Percentiles rank a stretch among this genome's conserved stretches.
Conservation (phyloP, 2,113 vertebrate genomes). For the Sphyrna mokarran region DNA sequence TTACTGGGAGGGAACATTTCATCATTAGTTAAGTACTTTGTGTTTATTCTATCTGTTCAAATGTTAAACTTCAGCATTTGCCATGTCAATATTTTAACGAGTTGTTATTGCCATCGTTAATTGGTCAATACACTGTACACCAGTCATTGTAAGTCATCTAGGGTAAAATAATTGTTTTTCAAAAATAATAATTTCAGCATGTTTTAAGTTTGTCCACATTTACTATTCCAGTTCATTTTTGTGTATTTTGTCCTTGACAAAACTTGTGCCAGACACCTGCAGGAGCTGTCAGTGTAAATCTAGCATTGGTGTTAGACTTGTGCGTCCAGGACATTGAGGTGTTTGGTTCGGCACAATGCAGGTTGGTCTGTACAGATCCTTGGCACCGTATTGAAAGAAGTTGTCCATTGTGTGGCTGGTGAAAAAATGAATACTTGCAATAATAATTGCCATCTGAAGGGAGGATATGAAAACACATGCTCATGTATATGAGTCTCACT, state of each 20-base stretch:
- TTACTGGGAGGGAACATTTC: background rate
- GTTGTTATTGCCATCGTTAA: background rate
- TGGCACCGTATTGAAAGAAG: background rate
- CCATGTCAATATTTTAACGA: background rate
- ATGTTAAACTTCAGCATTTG: background rate
- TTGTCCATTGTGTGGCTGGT: background rate
- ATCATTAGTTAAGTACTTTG: background rate
- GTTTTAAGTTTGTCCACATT: background rate
- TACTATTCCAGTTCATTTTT: background rate
- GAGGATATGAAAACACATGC: background rate
- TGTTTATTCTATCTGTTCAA: constrained; percentile 8
- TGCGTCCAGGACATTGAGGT: background rate
- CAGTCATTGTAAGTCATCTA: background rate
- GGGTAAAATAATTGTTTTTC: background rate
- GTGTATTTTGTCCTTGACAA: background rate
- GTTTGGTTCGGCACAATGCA: background rate
- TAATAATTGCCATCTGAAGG: background rate
- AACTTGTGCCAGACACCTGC: background rate
- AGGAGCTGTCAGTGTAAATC: background rate
- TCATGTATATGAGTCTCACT: background rate
- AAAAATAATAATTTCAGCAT: background rate
- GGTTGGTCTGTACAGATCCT: background rate
- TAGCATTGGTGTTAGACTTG: background rate
- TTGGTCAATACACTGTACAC: background rate
- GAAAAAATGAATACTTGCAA: background rate